Percentiles rank a stretch among this genome's conserved stretches.
Conservation (phyloP, 2,888 invertebrate genomes). For the Sympetrum striolatum region DNA sequence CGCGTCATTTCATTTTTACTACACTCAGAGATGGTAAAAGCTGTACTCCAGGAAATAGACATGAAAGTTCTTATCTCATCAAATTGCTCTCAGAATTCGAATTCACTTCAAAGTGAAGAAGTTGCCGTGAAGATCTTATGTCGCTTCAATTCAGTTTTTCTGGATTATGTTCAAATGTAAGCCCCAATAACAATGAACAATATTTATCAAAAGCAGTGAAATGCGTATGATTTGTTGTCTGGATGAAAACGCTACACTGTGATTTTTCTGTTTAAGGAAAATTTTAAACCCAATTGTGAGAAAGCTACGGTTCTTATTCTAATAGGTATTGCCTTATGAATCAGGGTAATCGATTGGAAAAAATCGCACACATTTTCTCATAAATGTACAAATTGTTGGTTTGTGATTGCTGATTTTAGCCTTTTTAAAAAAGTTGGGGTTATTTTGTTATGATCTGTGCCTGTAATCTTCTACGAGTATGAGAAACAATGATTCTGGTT, state of each 20-base stretch:
- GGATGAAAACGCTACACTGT: background rate
- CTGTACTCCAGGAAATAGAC: background rate
- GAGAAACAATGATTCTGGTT: background rate
- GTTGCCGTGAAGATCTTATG: too few species aligned
- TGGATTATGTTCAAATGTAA: too few species aligned
- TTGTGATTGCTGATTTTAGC: slow-evolving; percentile 31
- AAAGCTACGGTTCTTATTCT: slow-evolving; percentile 11
- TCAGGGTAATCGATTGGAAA: slow-evolving; percentile 20
- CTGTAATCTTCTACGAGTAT: slow-evolving; percentile 26
- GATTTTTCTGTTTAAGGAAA: background rate
- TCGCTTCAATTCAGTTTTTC: too few species aligned
- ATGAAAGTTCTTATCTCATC: background rate
- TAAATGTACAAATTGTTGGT: slow-evolving; percentile 37
- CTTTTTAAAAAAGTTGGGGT: slow-evolving; percentile 13
- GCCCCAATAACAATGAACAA: background rate
- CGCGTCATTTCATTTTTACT: background rate
- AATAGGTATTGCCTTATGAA: slow-evolving; percentile 39
- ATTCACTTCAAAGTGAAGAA: too few species aligned
- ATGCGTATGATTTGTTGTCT: background rate
- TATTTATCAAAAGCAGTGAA: background rate
- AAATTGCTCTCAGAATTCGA: too few species aligned
- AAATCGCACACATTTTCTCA: slow-evolving; percentile 19
- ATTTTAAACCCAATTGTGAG: background rate
- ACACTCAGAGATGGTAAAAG: background rate
- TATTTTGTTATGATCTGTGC: slow-evolving; percentile 34